Evolutionary conservation across 2,888 invertebrate species (phyloP).

Genomic region (Tortricodes alternella): DNA sequence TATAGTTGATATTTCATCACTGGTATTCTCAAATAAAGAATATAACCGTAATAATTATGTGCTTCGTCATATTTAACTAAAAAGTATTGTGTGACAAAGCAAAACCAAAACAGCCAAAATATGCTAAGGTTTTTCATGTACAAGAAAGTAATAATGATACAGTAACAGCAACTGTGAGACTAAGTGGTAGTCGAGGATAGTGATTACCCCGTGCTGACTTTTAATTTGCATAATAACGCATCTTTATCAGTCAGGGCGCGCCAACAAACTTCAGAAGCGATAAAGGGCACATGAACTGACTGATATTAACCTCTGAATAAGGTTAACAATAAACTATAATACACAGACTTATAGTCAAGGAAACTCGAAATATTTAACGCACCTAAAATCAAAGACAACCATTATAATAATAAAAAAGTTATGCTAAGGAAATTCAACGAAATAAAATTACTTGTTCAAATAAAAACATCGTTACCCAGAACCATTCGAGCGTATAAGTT

Average conservation of each 20-base stretch:
- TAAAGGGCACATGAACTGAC: no score
- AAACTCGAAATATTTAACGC: no score
- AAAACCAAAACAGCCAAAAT: no score
- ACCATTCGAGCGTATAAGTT: slow-evolving; percentile 28
- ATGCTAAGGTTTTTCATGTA: background rate
- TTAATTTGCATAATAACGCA: background rate
- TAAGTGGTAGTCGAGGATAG: slow-evolving; percentile 37
- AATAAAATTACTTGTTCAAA: slow-evolving; percentile 18
- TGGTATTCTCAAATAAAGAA: background rate
- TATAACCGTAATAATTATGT: no score
- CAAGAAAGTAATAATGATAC: background rate
- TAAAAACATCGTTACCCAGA: slow-evolving; percentile 19
- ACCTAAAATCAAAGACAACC: no score
- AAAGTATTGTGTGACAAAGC: no score
- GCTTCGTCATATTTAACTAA: no score
- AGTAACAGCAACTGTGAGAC: no score
- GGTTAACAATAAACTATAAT: no score
- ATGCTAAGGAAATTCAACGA: slow-evolving; percentile 9
- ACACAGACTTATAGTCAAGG: no score
- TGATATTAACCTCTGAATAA: no score
- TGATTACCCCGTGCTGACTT: slow-evolving; percentile 34
- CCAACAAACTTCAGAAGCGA: background rate
- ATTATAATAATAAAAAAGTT: background rate
- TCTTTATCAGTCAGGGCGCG: background rate
- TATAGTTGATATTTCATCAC: background rate